Percentiles rank a stretch among this genome's conserved stretches.
These are phyloP conservation scores for Drosophila nigrodunni DNA, from an alignment of 1,140 invertebrate species.

Conservation along the genomic window DNA sequence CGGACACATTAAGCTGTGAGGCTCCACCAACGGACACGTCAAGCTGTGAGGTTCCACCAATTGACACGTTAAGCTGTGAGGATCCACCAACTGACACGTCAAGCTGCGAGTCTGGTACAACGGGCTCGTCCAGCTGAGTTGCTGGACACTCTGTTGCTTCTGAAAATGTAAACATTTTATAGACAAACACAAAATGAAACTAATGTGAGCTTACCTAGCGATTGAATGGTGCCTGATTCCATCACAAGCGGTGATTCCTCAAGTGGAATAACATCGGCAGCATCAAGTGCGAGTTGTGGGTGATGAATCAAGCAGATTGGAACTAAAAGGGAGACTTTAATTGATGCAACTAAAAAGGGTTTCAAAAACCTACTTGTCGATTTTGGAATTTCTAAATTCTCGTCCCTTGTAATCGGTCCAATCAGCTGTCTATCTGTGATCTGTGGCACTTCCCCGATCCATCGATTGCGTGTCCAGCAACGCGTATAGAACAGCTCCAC, in stretches of 20 bases:
- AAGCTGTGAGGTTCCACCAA: conserved; percentile 25
- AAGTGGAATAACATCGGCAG: too few relatives aligned
- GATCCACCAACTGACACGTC: conserved; percentile 3
- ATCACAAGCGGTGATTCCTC: too few relatives aligned
- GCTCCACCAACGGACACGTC: conserved; percentile 5
- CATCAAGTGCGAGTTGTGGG: too few relatives aligned
- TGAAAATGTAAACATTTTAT: too few relatives aligned
- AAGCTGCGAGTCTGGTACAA: conserved; percentile 24
- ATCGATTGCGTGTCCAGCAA: conserved; percentile 54
- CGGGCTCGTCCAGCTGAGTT: conserved; percentile 16
- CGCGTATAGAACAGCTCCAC: conserved; percentile 21
- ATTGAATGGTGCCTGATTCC: background rate
- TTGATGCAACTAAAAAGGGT: too few relatives aligned
- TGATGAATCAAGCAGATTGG: conserved; percentile 12
- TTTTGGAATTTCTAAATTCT: background rate
- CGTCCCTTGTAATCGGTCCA: background rate
- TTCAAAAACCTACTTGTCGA: background rate
- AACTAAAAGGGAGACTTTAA: background rate
- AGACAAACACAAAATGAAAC: background rate
- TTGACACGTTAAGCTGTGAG: conserved; percentile 11
- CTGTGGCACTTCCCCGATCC: conserved; percentile 43
- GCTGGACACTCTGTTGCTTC: background rate
- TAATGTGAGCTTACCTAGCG: background rate
- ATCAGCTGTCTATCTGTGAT: conserved; percentile 13
- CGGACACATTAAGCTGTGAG: conserved; percentile 17